Evolutionary conservation across 2,888 invertebrate genomes (phyloP).

Genomic region (Diaprepes abbreviatus): DNA sequence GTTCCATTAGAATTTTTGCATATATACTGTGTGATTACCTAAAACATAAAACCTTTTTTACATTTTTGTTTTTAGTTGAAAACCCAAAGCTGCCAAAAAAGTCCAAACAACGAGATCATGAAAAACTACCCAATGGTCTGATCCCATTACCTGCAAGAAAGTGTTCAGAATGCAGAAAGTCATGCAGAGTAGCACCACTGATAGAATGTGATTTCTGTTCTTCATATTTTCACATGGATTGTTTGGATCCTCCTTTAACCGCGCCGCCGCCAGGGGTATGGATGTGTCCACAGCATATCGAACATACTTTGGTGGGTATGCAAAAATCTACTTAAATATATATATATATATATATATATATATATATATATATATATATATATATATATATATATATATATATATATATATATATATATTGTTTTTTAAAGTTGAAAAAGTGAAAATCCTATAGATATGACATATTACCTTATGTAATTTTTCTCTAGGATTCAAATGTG

Average conservation of each 20-base stretch:
- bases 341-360: background rate
- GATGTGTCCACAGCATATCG: constrained; percentile 98
- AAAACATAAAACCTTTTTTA: no score
- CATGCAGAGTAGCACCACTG: constrained; percentile 86
- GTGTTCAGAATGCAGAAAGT: constrained; percentile 88
- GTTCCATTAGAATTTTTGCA: no score
- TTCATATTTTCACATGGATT: constrained; percentile 91
- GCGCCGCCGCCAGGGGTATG: constrained; percentile 89
- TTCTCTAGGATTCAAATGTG: constrained; percentile 81
- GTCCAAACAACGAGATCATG: constrained; percentile 52
- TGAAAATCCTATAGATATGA: no score
- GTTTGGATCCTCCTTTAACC: constrained; percentile 92
- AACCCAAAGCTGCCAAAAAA: constrained; percentile 53
- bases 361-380: no score
- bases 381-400: no score
- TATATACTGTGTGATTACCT: no score
- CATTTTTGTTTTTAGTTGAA: constrained; percentile 59
- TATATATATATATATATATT: background rate
- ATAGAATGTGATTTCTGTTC: constrained; percentile 96
- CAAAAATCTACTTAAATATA: background rate
- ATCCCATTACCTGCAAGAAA: constrained; percentile 87
- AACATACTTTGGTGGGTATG: constrained; percentile 83
- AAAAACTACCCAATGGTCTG: constrained; percentile 69
- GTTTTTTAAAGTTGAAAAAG: no score
- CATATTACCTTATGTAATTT: constrained; percentile 16